Evolutionary conservation across 2,888 invertebrate genomes (phyloP), one percentile per base, ranked within the genome.

Genomic region (Uropetala carovei): DNA sequence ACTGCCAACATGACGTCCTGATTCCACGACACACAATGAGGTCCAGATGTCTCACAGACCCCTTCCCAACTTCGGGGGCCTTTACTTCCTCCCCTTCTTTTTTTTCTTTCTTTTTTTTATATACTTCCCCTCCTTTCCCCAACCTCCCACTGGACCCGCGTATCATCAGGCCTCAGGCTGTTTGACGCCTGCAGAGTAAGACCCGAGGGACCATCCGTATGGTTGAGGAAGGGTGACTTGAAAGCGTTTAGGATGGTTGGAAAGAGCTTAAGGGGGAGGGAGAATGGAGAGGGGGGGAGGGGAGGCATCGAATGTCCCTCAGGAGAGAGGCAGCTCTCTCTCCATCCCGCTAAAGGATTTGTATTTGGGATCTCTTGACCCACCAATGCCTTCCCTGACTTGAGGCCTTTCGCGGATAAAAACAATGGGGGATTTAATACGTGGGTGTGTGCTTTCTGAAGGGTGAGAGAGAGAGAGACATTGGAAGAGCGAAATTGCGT

Each of bases 301-400:
- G 43, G 43, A 5, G 43, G 5, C 43, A 43, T 43, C 43, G 43
- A 43, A 43, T 43, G 43, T 43, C 43, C 43, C 43, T 43, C 43
- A 43, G 43, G 5, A 43, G 43, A 43, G 43, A 43, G 5, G 5
- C 43, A 43, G 5, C 43, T 43, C 43, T 43, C 43, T 43, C 43
- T 5, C 43, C 5, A 1, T 43, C 43, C 43, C 43, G 43, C 43
- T 43, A 43, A 43, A 43, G 43, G 43, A 43, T 43, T 43, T 43
- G 64, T 16, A 64, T 64, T 64, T 68, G 75, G 75, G 27, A 27
- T 75, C 75, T 75, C 75, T 75, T 75, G 75, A 75, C 75, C 75
- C 75, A 75, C n/a, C 68, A 22, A 68, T 68, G 68, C 68, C 22
- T 11, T 18, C 43, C 43, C 43, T 43, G 43, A 43, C 43, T 43